Base-by-base conservation (phyloP, 2,888 invertebrate genomes). In the Hymenopus coronatus region DNA sequence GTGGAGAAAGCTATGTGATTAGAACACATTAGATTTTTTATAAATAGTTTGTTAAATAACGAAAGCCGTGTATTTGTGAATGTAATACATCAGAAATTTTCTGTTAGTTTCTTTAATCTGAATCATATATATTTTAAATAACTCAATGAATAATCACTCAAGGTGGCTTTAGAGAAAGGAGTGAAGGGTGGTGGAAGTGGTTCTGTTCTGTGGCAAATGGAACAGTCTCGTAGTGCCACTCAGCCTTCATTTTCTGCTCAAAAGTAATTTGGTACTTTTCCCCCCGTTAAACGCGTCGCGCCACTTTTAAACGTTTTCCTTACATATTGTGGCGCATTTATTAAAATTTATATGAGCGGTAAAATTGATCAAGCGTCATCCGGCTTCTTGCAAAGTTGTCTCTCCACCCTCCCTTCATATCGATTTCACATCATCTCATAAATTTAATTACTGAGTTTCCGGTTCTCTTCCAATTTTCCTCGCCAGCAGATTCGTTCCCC, bases 351-450 rank as follows among this genome's bases (percentile, higher is more conserved):
- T 87, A 30, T 27, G 82, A 87, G 87, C 28, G 82, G 54, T 27
- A 40, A 87, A 87, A 87, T 82, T 87, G 87, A 87, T 87, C 87
- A 87, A 82, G 82, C 81, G 82, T 81, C 86, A 86, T 28, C 87
- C 54, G 9, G 46, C 82, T 87, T 87, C 87, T 54, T 87, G 12
- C 27, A 30, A 82, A 87, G 82, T 82, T 27, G 27, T 28, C 27
- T 27, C 8, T 87, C 20, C 87, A 33, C 12, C 40, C 27, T 28
- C 40, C 4, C 82, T 28, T 83, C 54, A 9, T 87, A 87, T 90
- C 90, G 90, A 90, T 90, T 90, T 89, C 88, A 70, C 90, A 89
- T 90, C 90, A 89, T 88, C 89, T 86, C 84, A 87, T 88, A 88
- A 90, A 90, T 90, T 89, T 90, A 90, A 90, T 90, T 90, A 90